phyloP scores from a whole-genome alignment of 2,888 invertebrate species.

The Stenoptilia bipunctidactyla region DNA sequence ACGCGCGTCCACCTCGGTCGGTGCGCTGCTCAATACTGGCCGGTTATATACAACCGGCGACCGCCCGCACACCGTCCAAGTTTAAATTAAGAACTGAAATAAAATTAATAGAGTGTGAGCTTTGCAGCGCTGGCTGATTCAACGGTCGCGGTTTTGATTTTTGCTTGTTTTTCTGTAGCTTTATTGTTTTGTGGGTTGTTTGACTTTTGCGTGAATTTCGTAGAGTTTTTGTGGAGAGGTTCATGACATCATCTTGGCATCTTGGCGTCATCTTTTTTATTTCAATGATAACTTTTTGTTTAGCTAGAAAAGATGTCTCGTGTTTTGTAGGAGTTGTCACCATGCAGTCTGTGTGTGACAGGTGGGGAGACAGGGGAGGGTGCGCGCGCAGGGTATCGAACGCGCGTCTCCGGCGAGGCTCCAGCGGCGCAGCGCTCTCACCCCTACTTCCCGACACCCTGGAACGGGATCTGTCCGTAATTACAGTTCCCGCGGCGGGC shows the following conservation, averaged over 20 bases:
- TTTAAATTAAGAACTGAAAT: constrained; percentile 49
- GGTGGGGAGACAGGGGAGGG: constrained; percentile 3
- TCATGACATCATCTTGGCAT: not conserved
- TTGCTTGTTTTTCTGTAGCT: not conserved
- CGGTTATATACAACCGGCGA: constrained; percentile 7
- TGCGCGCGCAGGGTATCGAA: constrained; percentile 19
- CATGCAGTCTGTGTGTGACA: not conserved
- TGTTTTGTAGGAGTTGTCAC: constrained; percentile 4
- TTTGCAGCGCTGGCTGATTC: constrained; percentile 17
- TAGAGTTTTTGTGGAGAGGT: too few relatives aligned
- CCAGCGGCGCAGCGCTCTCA: not conserved
- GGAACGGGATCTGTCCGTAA: not conserved
- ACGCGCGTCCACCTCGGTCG: constrained; percentile 52
- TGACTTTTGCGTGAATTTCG: not conserved
- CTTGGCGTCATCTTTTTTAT: not conserved
- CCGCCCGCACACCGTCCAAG: not conserved
- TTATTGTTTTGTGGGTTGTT: not conserved
- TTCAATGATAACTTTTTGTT: not conserved
- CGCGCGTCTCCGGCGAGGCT: constrained; percentile 8
- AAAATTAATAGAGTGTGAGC: constrained; percentile 30
- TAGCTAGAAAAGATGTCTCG: not conserved
- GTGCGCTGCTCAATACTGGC: constrained; percentile 55
- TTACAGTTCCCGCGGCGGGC: not conserved
- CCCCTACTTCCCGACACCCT: not conserved
- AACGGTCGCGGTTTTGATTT: not conserved